These are phyloP conservation scores for Mythimna impura DNA, from an alignment of 2,888 invertebrate genomes.

Conservation along the genomic window DNA sequence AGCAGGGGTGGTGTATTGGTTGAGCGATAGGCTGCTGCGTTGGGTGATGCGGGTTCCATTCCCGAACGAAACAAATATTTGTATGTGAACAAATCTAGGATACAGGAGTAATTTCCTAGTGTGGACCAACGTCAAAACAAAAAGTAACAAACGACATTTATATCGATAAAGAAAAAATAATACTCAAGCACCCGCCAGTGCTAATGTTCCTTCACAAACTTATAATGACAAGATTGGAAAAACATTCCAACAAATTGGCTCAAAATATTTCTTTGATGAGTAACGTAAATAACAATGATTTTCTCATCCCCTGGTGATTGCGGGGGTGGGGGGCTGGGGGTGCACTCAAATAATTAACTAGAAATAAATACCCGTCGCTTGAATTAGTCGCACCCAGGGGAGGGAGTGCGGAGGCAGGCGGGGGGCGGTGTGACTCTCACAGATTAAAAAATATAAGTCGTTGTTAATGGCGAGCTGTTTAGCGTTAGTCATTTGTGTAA, in stretches of 20 bases:
- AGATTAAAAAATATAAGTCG: constrained; percentile 50
- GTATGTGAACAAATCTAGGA: neutral
- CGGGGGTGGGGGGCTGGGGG: constrained; percentile 9
- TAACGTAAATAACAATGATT: constrained; percentile 67
- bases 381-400: constrained; percentile 68
- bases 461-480: constrained; percentile 1
- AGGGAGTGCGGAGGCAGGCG: constrained; percentile 3
- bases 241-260: constrained; percentile 66
- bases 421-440: constrained; percentile 23
- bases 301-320: constrained; percentile 22
- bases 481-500: constrained; percentile 7
- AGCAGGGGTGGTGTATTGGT: no score
- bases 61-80: neutral
- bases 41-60: neutral
- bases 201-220: constrained; percentile 18
- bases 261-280: constrained; percentile 68
- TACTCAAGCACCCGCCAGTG: neutral
- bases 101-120: neutral
- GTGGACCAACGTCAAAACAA: neutral
- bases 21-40: neutral
- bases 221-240: constrained; percentile 52
- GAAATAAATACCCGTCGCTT: constrained; percentile 72
- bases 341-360: constrained; percentile 75
- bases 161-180: neutral
- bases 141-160: neutral